Evolutionary conservation across 2,888 invertebrate species (phyloP), one percentile per base, ranked within the genome.

Genomic region (Aphodius sticticus): DNA sequence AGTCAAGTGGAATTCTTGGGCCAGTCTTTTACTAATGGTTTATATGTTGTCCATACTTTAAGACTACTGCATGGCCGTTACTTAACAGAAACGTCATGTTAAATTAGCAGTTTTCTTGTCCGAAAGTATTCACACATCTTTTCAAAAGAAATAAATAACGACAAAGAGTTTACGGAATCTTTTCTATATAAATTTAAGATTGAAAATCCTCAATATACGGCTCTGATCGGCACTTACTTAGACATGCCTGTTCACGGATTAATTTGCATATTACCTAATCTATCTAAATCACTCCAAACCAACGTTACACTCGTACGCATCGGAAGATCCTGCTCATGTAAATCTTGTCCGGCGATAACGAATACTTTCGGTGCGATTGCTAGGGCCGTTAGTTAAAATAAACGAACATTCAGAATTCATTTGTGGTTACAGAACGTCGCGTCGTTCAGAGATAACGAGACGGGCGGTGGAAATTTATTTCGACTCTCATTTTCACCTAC

Each of bases 251-350:
- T 74, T n/a, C 36, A 74, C n/a, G n/a, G 74, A 35, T 74, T 74
- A 35, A 74, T 74, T 74, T 74, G 74, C 74, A 74, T 74, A 74
- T 74, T 74, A 35, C 74, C 74, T 74, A 74, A 74, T 74, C 74
- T 74, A 26, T 74, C 74, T 74, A 74, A 74, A 74, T 74, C 74
- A 74, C 37, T 37, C 36, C 37, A 37, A 37, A 74, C 36, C 26
- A 35, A 36, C 36, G 26, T 37, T n/a, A 74, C 36, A 15, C n/a
- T 36, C 36, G 74, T 74, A 14, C 36, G 15, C 35, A 74, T 53
- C 53, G 2, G 53, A 53, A 53, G 53, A 53, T 12, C 53, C 1
- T 53, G 74, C 37, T 12, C 74, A 74, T 74, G 74, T 74, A 74
- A 74, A 74, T 74, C 74, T 74, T 37, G 36, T 74, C n/a, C 35